Evolutionary conservation across 2,113 vertebrate species (phyloP).

Genomic region (Gymnocephalus cernua): DNA sequence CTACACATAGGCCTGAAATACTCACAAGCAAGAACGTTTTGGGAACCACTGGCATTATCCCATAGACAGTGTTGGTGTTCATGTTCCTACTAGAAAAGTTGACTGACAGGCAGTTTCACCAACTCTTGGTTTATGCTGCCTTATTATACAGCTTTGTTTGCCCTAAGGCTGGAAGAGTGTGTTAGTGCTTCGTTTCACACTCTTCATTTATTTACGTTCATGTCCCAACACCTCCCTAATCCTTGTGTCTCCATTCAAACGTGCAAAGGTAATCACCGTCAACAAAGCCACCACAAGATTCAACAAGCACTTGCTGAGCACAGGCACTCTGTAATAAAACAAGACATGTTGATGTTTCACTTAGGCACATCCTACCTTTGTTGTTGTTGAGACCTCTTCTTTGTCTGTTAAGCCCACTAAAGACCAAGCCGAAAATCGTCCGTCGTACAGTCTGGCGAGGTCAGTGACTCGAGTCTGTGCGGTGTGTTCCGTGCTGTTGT

Average conservation of each 20-base stretch:
- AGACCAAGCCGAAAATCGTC: too few relatives aligned
- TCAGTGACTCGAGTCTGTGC: too few relatives aligned
- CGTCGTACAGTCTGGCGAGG: too few relatives aligned
- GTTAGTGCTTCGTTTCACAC: slow-evolving; percentile 5
- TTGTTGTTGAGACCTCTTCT: background rate
- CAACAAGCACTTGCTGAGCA: slow-evolving; percentile 36
- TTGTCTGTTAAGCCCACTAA: too few relatives aligned
- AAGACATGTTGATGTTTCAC: slow-evolving; percentile 5
- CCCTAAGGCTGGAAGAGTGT: background rate
- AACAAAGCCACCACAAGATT: slow-evolving; percentile 20
- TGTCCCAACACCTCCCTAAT: slow-evolving; percentile 36
- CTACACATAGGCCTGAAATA: too few relatives aligned
- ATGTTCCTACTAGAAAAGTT: slow-evolving; percentile 1
- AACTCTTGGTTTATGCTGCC: background rate
- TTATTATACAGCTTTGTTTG: slow-evolving; percentile 6
- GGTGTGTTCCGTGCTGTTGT: too few relatives aligned
- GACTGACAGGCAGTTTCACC: slow-evolving; percentile 1
- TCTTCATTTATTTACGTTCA: slow-evolving; percentile 8
- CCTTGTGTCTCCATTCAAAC: slow-evolving; percentile 18
- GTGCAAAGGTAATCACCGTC: slow-evolving; percentile 33
- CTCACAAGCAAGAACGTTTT: background rate
- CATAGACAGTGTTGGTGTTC: background rate
- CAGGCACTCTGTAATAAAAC: slow-evolving; percentile 1
- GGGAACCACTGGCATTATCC: too few relatives aligned
- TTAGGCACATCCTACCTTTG: background rate